A percentile compares a stretch with the other conserved stretches of the same genome.
phyloP scores from a whole-genome alignment of 2,888 invertebrate species.

The Sminthurides aquaticus region DNA sequence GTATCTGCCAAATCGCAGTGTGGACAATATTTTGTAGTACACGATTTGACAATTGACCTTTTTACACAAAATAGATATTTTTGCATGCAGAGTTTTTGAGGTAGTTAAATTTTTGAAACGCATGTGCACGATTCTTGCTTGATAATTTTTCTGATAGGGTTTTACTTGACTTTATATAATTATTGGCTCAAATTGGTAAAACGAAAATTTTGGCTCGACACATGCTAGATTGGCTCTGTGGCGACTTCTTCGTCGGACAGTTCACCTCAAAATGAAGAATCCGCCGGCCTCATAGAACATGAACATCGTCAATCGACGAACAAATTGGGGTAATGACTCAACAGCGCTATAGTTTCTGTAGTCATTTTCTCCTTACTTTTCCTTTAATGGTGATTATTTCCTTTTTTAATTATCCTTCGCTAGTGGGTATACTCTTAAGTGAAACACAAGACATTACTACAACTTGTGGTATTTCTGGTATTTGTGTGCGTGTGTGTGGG shows the following conservation, averaged over 20 bases:
- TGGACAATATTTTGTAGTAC: no score
- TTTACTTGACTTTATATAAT: no score
- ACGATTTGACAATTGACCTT: no score
- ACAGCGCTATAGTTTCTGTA: not conserved
- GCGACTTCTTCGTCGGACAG: constrained; percentile 1
- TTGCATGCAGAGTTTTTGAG: no score
- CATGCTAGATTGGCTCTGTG: not conserved
- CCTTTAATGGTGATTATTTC: constrained; percentile 1
- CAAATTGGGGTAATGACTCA: constrained; percentile 23
- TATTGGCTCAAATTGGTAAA: no score
- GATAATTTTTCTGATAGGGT: no score
- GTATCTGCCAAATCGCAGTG: no score
- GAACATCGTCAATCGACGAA: constrained; percentile 22
- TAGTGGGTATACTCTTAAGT: not conserved
- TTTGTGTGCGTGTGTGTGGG: constrained; percentile 1
- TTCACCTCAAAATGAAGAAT: constrained; percentile 3
- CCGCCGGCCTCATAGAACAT: constrained; percentile 14
- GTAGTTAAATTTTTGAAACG: no score
- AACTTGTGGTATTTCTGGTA: not conserved
- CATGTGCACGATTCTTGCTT: not conserved
- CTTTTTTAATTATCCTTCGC: not conserved
- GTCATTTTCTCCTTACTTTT: constrained; percentile 8
- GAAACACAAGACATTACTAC: no score
- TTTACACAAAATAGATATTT: no score
- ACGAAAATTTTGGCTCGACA: not conserved